Base-by-base conservation (phyloP, 2,797 vertebrate genomes). In the Falco biarmicus region DNA sequence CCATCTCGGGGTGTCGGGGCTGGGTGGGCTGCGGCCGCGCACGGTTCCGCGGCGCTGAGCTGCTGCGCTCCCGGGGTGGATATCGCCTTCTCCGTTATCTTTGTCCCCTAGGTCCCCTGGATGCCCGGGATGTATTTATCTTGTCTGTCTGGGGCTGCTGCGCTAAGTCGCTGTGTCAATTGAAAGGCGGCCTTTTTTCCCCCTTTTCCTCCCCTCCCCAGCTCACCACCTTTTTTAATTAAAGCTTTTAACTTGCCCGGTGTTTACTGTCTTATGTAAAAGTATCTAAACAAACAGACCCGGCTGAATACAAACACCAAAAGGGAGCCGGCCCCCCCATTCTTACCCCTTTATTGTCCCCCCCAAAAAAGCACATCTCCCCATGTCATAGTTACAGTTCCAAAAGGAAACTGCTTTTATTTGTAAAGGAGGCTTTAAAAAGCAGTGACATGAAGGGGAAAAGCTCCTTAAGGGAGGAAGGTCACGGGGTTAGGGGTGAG, bases 401-500 rank as follows among this genome's bases (percentile, higher is more conserved):
- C 93, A 92, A 85, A 93, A 94, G 95, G 92, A 96, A 93, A 87
- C 83, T 95, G 96, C 97, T 96, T 97, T 96, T 96, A 96, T 94
- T 97, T 97, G 97, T 96, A 78, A 95, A 96, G 95, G 47, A 94
- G 95, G 83, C 94, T 97, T 97, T 97, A 95, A 97, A 97, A 96
- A 90, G 89, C 87, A 87, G 94, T 92, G 97, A 96, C 96, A 94
- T 94, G 96, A 96, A 96, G 92, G 89, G 94, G 96, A 93, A 97
- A 96, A 96, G 96, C 97, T 97, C 96, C 96, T 97, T 97, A 97
- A 95, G 79, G 77, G 93, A 86, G 80, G 78, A 94, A 97, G 98
- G 98, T 98, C 98, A 98, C 41, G 21, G 97, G 98, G 98, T 98
- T 92, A 98, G 93, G 82, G 87, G 78, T 16, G 91, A 97, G 98